Conservation (phyloP, 2,888 invertebrate species). For the Amblyjoppa fuscipennis region DNA sequence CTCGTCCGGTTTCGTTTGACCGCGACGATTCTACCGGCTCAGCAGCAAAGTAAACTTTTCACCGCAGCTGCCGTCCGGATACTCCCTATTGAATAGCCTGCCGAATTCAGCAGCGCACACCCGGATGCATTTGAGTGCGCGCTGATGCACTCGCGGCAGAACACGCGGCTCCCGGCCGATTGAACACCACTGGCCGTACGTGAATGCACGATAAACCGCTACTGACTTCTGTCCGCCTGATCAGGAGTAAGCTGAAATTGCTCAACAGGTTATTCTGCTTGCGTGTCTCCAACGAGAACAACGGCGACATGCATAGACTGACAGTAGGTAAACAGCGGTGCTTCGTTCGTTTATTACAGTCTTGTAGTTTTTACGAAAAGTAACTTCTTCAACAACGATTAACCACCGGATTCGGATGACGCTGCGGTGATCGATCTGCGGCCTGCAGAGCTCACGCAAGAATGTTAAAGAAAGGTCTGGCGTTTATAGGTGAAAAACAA, state of each 20-base stretch:
- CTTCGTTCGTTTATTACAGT: not conserved
- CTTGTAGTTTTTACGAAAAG: not conserved
- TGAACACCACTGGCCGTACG: constrained; percentile 37
- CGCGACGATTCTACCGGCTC: not conserved
- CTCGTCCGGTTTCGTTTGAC: constrained; percentile 6
- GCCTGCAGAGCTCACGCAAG: too few relatives aligned
- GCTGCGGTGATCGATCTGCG: too few relatives aligned
- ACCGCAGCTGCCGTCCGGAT: constrained; percentile 64
- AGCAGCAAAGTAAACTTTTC: not conserved
- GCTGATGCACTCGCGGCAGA: constrained; percentile 61
- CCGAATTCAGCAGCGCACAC: constrained; percentile 73
- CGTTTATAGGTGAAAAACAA: too few relatives aligned
- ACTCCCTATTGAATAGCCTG: constrained; percentile 77
- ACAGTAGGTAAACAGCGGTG: not conserved
- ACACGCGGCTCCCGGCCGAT: not conserved
- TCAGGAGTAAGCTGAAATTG: constrained; percentile 77
- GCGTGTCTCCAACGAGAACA: constrained; percentile 59
- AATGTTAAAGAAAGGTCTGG: too few relatives aligned
- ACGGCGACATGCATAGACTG: not conserved
- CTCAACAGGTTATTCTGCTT: constrained; percentile 80
- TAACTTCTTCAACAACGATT: too few relatives aligned
- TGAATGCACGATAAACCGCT: not conserved
- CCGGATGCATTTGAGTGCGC: constrained; percentile 77
- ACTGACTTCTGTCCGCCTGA: constrained; percentile 70
- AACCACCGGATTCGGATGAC: too few relatives aligned